Evolutionary conservation across 2,797 vertebrate genomes (phyloP).

Genomic region (Micromesistius poutassou): DNA sequence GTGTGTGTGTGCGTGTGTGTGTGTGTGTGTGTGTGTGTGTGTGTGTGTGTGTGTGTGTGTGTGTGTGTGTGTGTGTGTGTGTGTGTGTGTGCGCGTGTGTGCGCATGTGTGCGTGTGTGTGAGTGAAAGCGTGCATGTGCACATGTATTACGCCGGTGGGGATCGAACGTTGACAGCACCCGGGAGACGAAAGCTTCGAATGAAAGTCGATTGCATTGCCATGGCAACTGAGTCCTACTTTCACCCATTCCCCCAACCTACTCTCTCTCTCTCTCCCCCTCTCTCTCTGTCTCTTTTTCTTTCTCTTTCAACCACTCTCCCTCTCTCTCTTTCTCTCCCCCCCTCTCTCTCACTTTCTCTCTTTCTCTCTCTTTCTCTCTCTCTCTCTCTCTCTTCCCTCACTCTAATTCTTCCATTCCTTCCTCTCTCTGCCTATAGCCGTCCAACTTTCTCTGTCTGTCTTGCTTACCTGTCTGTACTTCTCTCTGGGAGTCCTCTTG

Average conservation of each 20-base stretch:
- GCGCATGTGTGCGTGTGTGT: constrained; percentile 11
- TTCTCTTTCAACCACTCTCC: background rate
- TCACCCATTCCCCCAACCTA: constrained; percentile 31
- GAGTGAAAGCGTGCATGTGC: background rate
- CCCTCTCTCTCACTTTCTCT: background rate
- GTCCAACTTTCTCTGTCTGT: background rate
- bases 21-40: constrained; percentile 5
- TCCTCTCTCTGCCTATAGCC: background rate
- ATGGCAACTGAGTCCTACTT: constrained; percentile 70
- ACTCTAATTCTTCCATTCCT: background rate
- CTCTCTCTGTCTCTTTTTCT: background rate
- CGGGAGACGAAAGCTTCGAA: constrained; percentile 45
- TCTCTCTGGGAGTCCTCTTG: background rate
- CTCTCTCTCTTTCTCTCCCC: background rate
- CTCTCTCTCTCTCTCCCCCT: constrained; percentile 29
- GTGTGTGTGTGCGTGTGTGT: constrained; percentile 18
- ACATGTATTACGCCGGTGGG: constrained; percentile 48
- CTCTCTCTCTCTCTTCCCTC: background rate
- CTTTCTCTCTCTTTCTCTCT: background rate
- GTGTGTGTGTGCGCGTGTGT: constrained; percentile 1
- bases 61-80: constrained; percentile 17
- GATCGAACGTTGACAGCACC: constrained; percentile 41
- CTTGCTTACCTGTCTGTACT: too few relatives aligned
- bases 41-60: constrained; percentile 5
- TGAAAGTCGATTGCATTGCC: constrained; percentile 68